Evolutionary conservation across 2,113 vertebrate species (phyloP).

Genomic region (Ophthalmolycus amberensis): DNA sequence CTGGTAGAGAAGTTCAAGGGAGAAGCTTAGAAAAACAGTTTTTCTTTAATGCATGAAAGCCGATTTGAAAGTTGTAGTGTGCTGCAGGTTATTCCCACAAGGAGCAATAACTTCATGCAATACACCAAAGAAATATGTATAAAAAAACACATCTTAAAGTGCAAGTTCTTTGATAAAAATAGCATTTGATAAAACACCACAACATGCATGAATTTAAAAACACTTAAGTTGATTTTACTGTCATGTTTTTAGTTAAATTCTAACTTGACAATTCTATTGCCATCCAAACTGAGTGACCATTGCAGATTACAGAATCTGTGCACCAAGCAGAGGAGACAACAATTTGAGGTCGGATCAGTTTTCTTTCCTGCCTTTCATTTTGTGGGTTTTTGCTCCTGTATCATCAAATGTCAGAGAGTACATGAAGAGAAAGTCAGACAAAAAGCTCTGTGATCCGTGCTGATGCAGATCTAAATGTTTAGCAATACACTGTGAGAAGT

Average conservation of each 20-base stretch:
- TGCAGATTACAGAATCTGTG: neutral
- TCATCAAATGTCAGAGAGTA: neutral
- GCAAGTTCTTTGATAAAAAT: neutral
- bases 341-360: neutral
- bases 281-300: neutral
- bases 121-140: neutral
- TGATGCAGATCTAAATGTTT: neutral
- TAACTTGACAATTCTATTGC: neutral
- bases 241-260: neutral
- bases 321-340: neutral
- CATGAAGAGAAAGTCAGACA: neutral
- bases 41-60: neutral
- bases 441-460: neutral
- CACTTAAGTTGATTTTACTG: neutral
- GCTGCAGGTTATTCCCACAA: neutral
- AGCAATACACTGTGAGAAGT: neutral
- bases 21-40: neutral
- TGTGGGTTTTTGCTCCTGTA: neutral
- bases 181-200: too few relatives aligned
- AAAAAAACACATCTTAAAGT: neutral
- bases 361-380: neutral
- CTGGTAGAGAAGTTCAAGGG: neutral
- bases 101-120: neutral
- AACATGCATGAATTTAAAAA: neutral
- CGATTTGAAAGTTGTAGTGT: neutral